Evolutionary conservation across 2,113 vertebrate species (phyloP), one percentile per base, ranked within the genome.

Genomic region (Atherinomorus stipes): DNA sequence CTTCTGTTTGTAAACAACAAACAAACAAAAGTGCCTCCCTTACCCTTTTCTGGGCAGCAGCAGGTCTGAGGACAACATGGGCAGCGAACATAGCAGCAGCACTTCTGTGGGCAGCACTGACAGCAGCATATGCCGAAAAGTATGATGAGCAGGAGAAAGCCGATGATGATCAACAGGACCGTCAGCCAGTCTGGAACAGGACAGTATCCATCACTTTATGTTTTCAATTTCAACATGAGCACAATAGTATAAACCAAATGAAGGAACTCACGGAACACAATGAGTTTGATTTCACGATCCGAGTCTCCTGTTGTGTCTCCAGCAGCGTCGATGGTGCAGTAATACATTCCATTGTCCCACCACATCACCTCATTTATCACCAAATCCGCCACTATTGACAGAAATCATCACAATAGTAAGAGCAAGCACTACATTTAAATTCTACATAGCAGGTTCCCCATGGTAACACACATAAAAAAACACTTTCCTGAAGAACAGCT

Each of bases 281-380:
- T 93, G 76, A 99, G 95, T 78, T 96, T 97, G 76, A 99, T 80
- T 85, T 97, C 96, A 69, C 94, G 93, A 76, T 98, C 96, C 0
- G 95, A 90, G 87, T 98, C 96, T 3, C 98, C 97, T 0, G 93
- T 83, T 0, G 97, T 98, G 84, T 99, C 98, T 53, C 98, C 98
- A 3, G 94, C 71, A 28, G 97, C 97, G 50, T 97, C 95, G 52
- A 99, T 93, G 28, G 78, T 68, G 77, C 98, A 99, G 76, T 93
- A 96, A 68, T 99, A 99, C 11, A 99, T 81, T 0, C 98, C 98
- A 0, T 99, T 96, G 78, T 99, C 98, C 98, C 97, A 99, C 98
- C 98, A 99, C 97, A 98, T 99, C 56, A 99, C 96, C 86, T 99
- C 98, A 52, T 70, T 94, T 80, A 99, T 97, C 76, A 96, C 94